These are phyloP conservation scores for Caenorhabditis sulstoni DNA, from an alignment of 2,888 invertebrate genomes.

Conservation along the genomic window DNA sequence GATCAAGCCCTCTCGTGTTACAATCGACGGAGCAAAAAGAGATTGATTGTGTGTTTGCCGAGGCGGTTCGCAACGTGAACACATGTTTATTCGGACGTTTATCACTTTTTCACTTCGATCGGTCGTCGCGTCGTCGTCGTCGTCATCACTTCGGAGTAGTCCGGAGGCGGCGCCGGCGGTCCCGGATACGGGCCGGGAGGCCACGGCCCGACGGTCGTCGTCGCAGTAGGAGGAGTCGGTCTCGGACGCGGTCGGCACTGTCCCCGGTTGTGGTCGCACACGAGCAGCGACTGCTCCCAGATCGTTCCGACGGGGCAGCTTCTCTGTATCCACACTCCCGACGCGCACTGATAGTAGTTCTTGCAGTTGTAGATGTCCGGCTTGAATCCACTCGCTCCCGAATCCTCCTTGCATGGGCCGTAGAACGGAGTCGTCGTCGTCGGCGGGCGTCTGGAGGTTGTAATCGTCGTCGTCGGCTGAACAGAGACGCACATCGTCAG, in stretches of 20 bases:
- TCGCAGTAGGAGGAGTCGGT: neutral
- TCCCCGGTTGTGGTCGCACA: slow-evolving; percentile 41
- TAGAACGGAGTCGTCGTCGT: slow-evolving; percentile 17
- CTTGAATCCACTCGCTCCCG: slow-evolving; percentile 26
- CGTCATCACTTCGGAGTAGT: too few species aligned
- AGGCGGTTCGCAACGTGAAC: too few species aligned
- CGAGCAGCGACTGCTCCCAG: slow-evolving; percentile 25
- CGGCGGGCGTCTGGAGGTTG: neutral
- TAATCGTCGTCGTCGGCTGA: neutral
- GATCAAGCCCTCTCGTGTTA: too few species aligned
- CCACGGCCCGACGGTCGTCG: too few species aligned
- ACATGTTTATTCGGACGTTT: too few species aligned
- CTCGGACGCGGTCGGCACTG: slow-evolving; percentile 13
- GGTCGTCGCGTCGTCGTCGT: too few species aligned
- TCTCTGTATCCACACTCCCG: slow-evolving; percentile 23
- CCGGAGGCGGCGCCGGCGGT: too few species aligned
- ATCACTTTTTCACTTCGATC: too few species aligned
- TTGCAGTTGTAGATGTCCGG: slow-evolving; percentile 26
- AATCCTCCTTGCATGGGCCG: slow-evolving; percentile 23
- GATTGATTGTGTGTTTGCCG: too few species aligned
- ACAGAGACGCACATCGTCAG: slow-evolving; percentile 6
- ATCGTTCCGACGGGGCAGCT: slow-evolving; percentile 29
- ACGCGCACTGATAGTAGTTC: slow-evolving; percentile 43
- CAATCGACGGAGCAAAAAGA: too few species aligned
- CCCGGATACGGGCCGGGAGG: too few species aligned